Base-by-base conservation (phyloP, 2,888 invertebrate species). In the Conistra vaccinii region DNA sequence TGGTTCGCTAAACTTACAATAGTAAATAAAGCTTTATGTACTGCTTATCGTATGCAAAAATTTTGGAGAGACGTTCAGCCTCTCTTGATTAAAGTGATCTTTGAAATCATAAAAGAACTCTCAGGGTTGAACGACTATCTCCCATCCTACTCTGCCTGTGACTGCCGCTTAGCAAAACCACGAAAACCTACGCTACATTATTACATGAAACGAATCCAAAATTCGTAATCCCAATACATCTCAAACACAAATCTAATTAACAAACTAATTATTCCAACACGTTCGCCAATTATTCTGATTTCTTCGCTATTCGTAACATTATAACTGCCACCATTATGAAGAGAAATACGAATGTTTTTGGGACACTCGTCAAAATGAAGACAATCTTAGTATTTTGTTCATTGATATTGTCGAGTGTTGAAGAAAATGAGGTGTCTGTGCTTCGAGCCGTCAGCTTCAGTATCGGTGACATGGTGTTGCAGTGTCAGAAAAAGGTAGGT, bases 401-500 rank as follows among this genome's bases (percentile, higher is more conserved):
- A 17, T 14, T 83, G 17, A 42, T 82, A 39, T 6, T 42, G n/a
- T 23, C 26, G 10, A 39, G 53, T 26, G 2, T 26, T 35, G 67
- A 14, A 17, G 0, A 26, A 6, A 55, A 77, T 17, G 78, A 79
- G 39, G 10, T 17, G 2, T 12, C 2, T 1, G 87, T 87, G 45
- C 62, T 88, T 7, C 7, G 0, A 9, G 10, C 48, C 1, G 9
- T 86, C 20, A 86, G 77, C 51, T 20, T 2, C 1, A 63, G 35
- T 17, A 58, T 87, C 0, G 85, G 88, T 0, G 69, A 79, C 1
- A 26, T 73, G 32, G 68, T 84, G 20, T 4, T 76, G 2, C 26
- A 75, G n/a, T 87, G 88, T 57, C 66, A 79, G 48, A 9, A 4
- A 0, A 74, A 84, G 85, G 86, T 88, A 69, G 23, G 80, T 55